A percentile compares a stretch with the other conserved stretches of the same genome.
These are phyloP conservation scores for Geococcyx californianus DNA, from an alignment of 2,113 vertebrate species.

Conservation along the genomic window DNA sequence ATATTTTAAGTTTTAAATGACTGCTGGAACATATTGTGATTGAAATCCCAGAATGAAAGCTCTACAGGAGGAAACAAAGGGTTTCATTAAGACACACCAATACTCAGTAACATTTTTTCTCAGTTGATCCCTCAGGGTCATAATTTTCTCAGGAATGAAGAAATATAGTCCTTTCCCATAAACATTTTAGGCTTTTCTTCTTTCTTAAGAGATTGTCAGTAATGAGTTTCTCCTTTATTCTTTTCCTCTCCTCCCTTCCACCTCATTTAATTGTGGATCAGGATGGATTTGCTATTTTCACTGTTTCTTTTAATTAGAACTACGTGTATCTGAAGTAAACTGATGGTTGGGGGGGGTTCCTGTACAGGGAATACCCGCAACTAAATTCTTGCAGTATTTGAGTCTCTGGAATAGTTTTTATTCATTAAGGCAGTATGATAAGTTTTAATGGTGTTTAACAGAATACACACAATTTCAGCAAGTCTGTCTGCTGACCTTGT, in stretches of 20 bases:
- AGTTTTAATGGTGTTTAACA: not conserved
- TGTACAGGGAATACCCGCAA: not conserved
- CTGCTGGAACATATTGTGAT: not conserved
- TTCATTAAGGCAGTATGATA: not conserved
- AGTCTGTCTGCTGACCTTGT: not conserved
- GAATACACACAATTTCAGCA: not conserved
- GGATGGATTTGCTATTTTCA: not conserved
- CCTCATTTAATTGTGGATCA: not conserved
- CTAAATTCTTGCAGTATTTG: not conserved
- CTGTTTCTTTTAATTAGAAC: not conserved
- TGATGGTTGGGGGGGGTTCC: no score
- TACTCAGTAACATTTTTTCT: not conserved
- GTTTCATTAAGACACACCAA: slow-evolving; percentile 4
- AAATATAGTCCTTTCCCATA: slow-evolving; percentile 1
- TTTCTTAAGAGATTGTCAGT: not conserved
- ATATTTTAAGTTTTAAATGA: slow-evolving; percentile 23
- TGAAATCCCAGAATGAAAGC: not conserved
- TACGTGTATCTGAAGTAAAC: not conserved
- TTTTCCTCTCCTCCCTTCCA: not conserved
- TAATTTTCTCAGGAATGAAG: slow-evolving; percentile 1
- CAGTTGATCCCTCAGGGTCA: not conserved
- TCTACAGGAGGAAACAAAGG: not conserved
- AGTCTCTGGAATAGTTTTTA: not conserved
- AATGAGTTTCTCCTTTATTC: not conserved
- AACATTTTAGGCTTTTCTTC: not conserved